phyloP scores from a whole-genome alignment of 2,888 invertebrate species.

The Tortricodes alternella region DNA sequence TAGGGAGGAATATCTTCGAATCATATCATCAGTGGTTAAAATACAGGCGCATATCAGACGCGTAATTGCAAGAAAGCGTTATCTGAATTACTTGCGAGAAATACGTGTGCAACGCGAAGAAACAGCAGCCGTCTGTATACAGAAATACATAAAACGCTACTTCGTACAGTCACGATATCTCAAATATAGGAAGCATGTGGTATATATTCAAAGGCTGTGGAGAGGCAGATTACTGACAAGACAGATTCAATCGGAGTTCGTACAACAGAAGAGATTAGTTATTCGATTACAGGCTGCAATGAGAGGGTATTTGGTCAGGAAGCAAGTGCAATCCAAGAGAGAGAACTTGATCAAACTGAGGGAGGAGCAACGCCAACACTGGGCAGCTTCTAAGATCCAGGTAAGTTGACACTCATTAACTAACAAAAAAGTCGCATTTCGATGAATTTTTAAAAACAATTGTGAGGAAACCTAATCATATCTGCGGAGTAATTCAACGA shows the following conservation, averaged over 20 bases:
- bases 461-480: too few species aligned
- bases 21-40: conserved; percentile 39
- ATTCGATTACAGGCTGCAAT: conserved; percentile 67
- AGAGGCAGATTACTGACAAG: conserved; percentile 64
- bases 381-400: conserved; percentile 86
- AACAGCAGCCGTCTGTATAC: conserved; percentile 57
- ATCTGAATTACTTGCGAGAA: conserved; percentile 38
- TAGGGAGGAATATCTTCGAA: conserved; percentile 41
- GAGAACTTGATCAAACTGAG: conserved; percentile 65
- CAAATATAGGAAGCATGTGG: conserved; percentile 50
- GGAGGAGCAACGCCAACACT: conserved; percentile 62
- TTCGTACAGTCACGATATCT: conserved; percentile 52
- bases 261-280: conserved; percentile 55
- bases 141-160: conserved; percentile 61
- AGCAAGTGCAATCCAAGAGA: conserved; percentile 67
- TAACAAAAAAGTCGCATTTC: background rate
- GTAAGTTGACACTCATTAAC: conserved; percentile 47
- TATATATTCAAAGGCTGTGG: conserved; percentile 68
- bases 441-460: too few species aligned
- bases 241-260: conserved; percentile 56
- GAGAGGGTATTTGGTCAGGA: conserved; percentile 77
- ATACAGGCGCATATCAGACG: conserved; percentile 54
- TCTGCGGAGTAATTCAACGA: too few species aligned
- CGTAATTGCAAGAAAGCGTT: conserved; percentile 55
- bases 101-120: conserved; percentile 44